Evolutionary conservation across 2,888 invertebrate genomes (phyloP), one percentile per base, ranked within the genome.

Genomic region (Drosophila ustulata): DNA sequence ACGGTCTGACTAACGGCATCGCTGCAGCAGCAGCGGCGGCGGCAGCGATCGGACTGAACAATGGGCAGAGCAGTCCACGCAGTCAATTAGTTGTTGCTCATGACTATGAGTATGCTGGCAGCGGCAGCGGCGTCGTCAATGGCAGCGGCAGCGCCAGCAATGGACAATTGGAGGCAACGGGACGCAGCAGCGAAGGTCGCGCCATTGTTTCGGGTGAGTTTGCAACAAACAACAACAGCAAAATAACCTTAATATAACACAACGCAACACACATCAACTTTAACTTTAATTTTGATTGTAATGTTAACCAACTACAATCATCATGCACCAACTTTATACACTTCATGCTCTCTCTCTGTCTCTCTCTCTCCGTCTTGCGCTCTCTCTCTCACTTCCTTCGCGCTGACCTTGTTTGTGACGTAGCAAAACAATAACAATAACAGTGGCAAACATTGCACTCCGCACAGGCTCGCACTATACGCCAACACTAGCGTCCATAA

Each of bases 361-460:
- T 28, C 28, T 30, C 30, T 32, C n/a, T 46, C 45, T 26, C 37
- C 25, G 4, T n/a, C 55, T 25, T 28, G 32, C 4, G 11, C 55
- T 30, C 34, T 41, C 4, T 41, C 4, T 34, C 55, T 4, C 32
- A 55, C 55, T 45, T 53, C 30, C 53, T 49, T n/a, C 51, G 55
- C 82, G 85, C 75, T 89, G 85, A 89, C 89, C 90, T 89, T 89
- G 88, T 89, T 89, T 75, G 76, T 72, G 49, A 47, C 68, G 70
- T 34, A 65, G 59, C 67, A 67, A 28, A 57, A 66, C 56, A 74
- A 73, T 55, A 82, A 68, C 61, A 65, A 61, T 52, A 53, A 37
- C 26, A 43, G 45, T 57, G 13, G 3, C 41, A 58, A 63, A 30
- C 43, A 51, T 63, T 85, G 80, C 74, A 81, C 52, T 78, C 80